phyloP scores from a whole-genome alignment of 2,113 vertebrate species.

The Paralichthys olivaceus region DNA sequence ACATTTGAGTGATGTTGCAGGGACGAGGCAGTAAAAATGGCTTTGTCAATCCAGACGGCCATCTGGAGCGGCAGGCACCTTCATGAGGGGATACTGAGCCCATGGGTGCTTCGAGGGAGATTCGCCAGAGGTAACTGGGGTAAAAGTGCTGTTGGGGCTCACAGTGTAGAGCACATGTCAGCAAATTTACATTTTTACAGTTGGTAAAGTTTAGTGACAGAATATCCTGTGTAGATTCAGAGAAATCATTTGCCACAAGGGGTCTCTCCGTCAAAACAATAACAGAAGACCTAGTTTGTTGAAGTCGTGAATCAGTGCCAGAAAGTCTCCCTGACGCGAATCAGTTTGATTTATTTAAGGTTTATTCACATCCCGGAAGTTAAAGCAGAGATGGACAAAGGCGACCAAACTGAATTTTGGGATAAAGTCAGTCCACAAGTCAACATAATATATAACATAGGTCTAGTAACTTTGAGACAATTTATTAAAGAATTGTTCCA shows the following conservation, averaged over 20 bases:
- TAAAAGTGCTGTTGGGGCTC: conserved; percentile 29
- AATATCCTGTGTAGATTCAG: conserved; percentile 26
- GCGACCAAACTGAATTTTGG: no score
- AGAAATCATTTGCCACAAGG: conserved; percentile 22
- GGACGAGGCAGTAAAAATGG: conserved; percentile 58
- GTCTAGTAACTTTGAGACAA: no score
- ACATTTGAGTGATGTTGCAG: conserved; percentile 74
- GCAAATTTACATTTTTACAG: conserved; percentile 37
- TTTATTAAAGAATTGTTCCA: not conserved
- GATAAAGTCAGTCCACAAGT: no score
- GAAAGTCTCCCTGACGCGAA: no score
- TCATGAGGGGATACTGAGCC: conserved; percentile 29
- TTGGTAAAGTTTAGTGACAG: not conserved
- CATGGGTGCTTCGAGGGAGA: conserved; percentile 36
- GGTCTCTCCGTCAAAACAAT: no score
- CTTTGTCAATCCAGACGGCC: conserved; percentile 58
- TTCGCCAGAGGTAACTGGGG: conserved; percentile 41
- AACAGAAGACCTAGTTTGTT: no score
- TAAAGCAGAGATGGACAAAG: no score
- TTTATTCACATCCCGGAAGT: no score
- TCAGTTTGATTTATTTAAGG: no score
- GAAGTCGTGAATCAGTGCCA: no score
- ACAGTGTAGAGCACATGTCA: conserved; percentile 9
- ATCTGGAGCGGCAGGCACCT: conserved; percentile 61
- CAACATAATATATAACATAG: no score